Conservation (phyloP, 2,113 vertebrate species). For the Stigmatopora argus region DNA sequence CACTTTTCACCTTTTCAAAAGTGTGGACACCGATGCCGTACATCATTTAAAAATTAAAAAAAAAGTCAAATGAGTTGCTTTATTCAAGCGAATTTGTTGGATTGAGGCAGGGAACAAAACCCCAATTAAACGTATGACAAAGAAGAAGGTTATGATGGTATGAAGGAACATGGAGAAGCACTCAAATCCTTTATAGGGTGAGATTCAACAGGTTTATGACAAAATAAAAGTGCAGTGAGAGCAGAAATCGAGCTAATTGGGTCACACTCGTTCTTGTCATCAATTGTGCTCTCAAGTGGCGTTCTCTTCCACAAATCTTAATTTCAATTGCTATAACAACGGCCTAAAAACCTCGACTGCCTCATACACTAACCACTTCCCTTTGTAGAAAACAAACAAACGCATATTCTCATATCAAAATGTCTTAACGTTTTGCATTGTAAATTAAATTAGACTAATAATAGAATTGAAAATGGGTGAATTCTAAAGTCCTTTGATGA, state of each 20-base stretch:
- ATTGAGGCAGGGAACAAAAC: neutral
- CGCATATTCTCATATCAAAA: conserved; percentile 4
- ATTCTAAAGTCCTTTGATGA: conserved; percentile 53
- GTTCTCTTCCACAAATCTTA: neutral
- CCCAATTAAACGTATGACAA: neutral
- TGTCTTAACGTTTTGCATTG: neutral
- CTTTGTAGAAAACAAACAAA: neutral
- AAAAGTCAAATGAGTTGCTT: neutral
- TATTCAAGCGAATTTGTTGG: neutral
- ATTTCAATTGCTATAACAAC: neutral
- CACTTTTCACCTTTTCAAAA: too few relatives aligned
- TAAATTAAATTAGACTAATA: conserved; percentile 5
- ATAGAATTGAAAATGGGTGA: conserved; percentile 5
- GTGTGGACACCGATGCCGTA: too few relatives aligned
- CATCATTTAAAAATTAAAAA: neutral
- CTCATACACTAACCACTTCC: neutral
- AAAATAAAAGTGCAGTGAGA: neutral
- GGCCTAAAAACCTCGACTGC: neutral
- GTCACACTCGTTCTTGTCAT: neutral
- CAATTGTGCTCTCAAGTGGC: neutral
- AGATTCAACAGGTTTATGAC: neutral
- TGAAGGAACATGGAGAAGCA: neutral
- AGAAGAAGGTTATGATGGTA: neutral
- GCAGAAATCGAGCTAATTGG: neutral
- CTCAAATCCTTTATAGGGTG: neutral